A percentile compares a stretch with the other conserved stretches of the same genome.
Conservation (phyloP, 2,113 vertebrate genomes). For the Pandion haliaetus region DNA sequence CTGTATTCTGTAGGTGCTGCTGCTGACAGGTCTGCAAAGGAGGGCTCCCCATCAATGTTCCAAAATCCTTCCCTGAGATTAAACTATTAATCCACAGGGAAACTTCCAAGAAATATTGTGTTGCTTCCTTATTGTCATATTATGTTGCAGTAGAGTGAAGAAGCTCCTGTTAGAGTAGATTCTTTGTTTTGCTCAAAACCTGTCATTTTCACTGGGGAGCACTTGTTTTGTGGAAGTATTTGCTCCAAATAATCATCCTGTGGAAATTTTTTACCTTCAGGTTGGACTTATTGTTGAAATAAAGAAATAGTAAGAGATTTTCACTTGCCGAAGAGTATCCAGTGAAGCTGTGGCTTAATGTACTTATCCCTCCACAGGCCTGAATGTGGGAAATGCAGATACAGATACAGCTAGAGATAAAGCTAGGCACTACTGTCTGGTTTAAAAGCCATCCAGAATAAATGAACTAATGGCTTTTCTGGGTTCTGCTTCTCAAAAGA, state of each 20-base stretch:
- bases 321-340: neutral
- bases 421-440: neutral
- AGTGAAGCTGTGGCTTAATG: neutral
- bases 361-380: neutral
- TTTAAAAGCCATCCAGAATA: neutral
- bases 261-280: neutral
- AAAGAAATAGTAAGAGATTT: neutral
- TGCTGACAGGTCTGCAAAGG: neutral
- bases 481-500: neutral
- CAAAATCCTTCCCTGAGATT: constrained; percentile 2
- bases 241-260: neutral
- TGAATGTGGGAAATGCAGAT: neutral
- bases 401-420: neutral
- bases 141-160: neutral
- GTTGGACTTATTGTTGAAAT: neutral
- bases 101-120: neutral
- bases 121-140: neutral
- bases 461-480: neutral
- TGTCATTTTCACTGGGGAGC: neutral
- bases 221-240: neutral
- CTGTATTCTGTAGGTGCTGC: neutral
- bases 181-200: neutral
- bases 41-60: neutral
- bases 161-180: neutral
- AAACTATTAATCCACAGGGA: constrained; percentile 1